Base-by-base conservation (phyloP, 2,113 vertebrate genomes). In the Centrocercus urophasianus region DNA sequence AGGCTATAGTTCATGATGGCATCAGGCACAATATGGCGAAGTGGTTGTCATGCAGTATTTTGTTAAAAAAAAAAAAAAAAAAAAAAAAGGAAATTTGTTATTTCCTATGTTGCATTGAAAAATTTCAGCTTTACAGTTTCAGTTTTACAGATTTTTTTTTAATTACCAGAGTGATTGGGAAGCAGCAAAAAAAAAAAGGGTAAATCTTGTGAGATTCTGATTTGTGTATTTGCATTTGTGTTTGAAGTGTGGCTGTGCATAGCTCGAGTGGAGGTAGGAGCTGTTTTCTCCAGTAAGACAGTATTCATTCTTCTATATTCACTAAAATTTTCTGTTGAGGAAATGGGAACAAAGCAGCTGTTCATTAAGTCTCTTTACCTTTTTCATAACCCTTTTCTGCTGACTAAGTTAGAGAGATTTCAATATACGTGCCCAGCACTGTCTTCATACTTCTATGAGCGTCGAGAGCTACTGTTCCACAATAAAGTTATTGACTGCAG, bases 371-470 rank as follows among this genome's bases (percentile, higher is more conserved):
- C 45, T 88, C 20, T 72, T 74, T n/a, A 36, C 20, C 6, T 69
- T 61, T 76, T 71, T 27, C 32, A 77, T 56, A 83, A 64, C 61
- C 19, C 13, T 69, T 86, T 81, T 57, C 22, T 54, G 24, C 74
- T 83, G 72, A 47, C 12, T 64, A 20, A 28, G 9, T 56, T 79
- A 65, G 48, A 56, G 52, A 91, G 18, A n/a, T 43, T 75, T 88
- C 32, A 74, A 40, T 76, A 38, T 32, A 67, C 36, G 24, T 36
- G 25, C 48, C 50, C 7, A 2, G 67, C 28, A 61, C 59, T 12
- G 4, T 63, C 50, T 82, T 50, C 0, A 0, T 43, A n/a, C 90
- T 93, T 83, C 57, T 0, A 0, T 42, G 38, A 70, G 67, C 50
- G 71, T 52, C 56, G 72, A 57, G 73, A 60, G 47, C 66, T 82